These are phyloP conservation scores for Phylloscopus trochilus DNA, from an alignment of 2,113 vertebrate genomes.

Conservation along the genomic window DNA sequence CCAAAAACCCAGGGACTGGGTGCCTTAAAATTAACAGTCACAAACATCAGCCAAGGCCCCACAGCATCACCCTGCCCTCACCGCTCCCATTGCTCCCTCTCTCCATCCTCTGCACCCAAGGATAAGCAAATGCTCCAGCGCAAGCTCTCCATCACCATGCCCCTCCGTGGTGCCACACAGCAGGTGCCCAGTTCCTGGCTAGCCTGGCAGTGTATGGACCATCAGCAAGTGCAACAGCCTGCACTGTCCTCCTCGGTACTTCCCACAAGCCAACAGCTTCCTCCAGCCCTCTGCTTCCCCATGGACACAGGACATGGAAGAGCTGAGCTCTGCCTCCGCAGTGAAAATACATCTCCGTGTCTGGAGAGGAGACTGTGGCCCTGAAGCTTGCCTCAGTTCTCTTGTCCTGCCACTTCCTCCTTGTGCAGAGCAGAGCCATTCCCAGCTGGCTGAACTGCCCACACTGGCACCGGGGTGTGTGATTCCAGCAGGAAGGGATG, in stretches of 20 bases:
- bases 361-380: background rate
- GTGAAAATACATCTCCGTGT: background rate
- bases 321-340: background rate
- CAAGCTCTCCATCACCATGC: accelerated
- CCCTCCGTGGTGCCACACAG: accelerated
- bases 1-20: background rate
- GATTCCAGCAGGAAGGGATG: background rate
- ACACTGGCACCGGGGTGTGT: accelerated
- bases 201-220: accelerated
- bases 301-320: accelerated
- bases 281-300: background rate
- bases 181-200: background rate
- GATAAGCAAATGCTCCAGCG: accelerated
- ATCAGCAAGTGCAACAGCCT: background rate
- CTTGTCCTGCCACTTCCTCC: background rate
- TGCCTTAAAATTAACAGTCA: background rate
- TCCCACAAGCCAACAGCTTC: background rate
- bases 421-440: background rate
- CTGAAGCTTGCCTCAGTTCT: background rate
- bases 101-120: background rate
- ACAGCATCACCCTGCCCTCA: accelerated
- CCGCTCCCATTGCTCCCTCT: accelerated
- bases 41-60: background rate
- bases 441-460: background rate
- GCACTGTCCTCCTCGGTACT: background rate